Conservation (phyloP, 1,140 invertebrate genomes). For the Eumeta japonica region DNA sequence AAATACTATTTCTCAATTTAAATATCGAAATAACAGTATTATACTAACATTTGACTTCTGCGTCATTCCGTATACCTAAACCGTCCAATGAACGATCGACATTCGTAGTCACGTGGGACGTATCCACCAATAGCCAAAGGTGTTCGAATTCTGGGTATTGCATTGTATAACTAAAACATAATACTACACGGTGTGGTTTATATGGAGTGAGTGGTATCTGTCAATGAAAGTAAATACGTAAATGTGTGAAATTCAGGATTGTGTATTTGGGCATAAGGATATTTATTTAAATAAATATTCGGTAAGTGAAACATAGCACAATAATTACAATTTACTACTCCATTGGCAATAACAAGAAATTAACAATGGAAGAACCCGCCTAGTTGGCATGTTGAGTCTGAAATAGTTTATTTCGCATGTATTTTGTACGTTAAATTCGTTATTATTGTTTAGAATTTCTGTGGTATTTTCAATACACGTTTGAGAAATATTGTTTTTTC, state of each 20-base stretch:
- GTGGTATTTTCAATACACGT: slow-evolving; percentile 1
- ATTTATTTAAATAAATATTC: slow-evolving; percentile 58
- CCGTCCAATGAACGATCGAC: slow-evolving; percentile 23
- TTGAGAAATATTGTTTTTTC: not conserved
- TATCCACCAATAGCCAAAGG: slow-evolving; percentile 39
- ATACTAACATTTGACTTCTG: not conserved
- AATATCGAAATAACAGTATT: slow-evolving; percentile 3
- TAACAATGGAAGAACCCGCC: slow-evolving; percentile 46
- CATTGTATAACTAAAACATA: slow-evolving; percentile 57
- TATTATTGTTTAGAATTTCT: slow-evolving; percentile 5
- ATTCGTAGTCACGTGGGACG: slow-evolving; percentile 46
- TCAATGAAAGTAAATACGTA: slow-evolving; percentile 55
- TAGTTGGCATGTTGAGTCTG: slow-evolving; percentile 48
- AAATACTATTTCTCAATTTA: slow-evolving; percentile 17
- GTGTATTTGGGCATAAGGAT: slow-evolving; percentile 54
- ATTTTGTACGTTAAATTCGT: slow-evolving; percentile 15
- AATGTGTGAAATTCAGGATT: slow-evolving; percentile 59
- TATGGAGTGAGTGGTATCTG: slow-evolving; percentile 58
- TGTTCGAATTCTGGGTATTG: slow-evolving; percentile 24
- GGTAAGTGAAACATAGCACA: slow-evolving; percentile 36
- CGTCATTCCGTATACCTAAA: slow-evolving; percentile 9
- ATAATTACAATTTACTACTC: slow-evolving; percentile 11
- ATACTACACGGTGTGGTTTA: slow-evolving; percentile 53
- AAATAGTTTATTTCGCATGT: slow-evolving; percentile 48
- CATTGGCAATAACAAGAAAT: slow-evolving; percentile 24